Evolutionary conservation across 2,113 vertebrate species (phyloP), one percentile per base, ranked within the genome.

Genomic region (Chaetodon trifascialis): DNA sequence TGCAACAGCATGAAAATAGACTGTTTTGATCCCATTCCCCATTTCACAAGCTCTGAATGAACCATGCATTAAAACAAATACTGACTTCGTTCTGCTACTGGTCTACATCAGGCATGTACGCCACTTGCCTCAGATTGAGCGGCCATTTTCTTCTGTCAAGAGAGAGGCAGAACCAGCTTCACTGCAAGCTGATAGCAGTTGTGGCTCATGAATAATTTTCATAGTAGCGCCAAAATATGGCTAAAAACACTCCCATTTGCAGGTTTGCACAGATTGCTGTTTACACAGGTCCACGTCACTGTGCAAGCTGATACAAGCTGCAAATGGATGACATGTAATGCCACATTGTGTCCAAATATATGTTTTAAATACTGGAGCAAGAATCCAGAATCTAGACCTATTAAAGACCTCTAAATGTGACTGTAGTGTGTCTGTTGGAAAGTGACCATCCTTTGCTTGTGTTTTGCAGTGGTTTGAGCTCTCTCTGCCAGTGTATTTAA

Each of bases 41-140:
- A 17, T 70, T 70, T 71, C n/a, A 72, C n/a, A 46, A 25, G 12
- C 30, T 46, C 12, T 65, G n/a, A 68, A 7, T 25, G 40, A n/a
- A 36, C 42, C 14, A 56, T 54, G n/a, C 1, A 38, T 15, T 34
- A 2, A 14, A 64, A 40, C 34, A 40, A 15, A 36, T 30, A 34
- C 6, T 21, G 17, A 47, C 4, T 70, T 55, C 34, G n/a, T 7
- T 67, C 16, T 2, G 6, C n/a, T 23, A n/a, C 15, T n/a, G 34
- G 67, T 40, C 7, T 54, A 70, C 36, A 52, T 30, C 54, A 30
- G 23, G 6, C 25, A n/a, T 47, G 11, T n/a, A 21, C 34, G 7
- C n/a, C 23, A n/a, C 5, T 49, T 49, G 23, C 42, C 25, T 47
- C 23, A 34, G 10, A 40, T 9, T 40, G 47, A 36, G 46, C 65